Base-by-base conservation (phyloP, 1,140 invertebrate genomes). In the Megalopta genalis region DNA sequence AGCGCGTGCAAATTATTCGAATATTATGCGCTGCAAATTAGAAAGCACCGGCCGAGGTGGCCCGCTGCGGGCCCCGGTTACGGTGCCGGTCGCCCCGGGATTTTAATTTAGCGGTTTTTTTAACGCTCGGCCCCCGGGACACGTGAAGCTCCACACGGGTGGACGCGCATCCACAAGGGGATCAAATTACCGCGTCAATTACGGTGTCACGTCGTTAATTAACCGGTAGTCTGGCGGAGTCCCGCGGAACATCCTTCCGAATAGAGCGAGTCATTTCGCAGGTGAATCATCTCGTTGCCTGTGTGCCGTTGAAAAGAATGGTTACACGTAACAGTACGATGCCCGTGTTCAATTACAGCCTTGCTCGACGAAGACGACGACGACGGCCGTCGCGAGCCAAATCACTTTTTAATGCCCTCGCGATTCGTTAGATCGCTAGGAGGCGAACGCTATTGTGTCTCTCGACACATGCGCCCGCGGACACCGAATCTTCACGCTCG, bases 121-220 rank as follows among this genome's bases (percentile, higher is more conserved):
- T 76, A 80, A 83, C 82, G 54, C 52, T 49, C 23, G 73, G 62
- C 63, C 62, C 67, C n/a, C 73, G 37, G 69, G 80, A 81, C 37
- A 83, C 60, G 73, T 46, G 69, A 54, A 65, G 37, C 62, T 49
- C 73, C 42, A 39, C 57, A 49, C 25, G 77, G 78, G 82, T 73
- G 32, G 32, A 32, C 32, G 32, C 68, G 18, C 76, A 25, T 54
- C 78, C 66, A 21, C 81, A 81, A 81, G 81, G 65, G 74, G 81
- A 87, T 87, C 87, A 81, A 88, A 85, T 86, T 87, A 82, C 81
- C 78, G 67, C 52, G 64, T 77, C 86, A 88, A 88, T 88, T 88
- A 88, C 76, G 66, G 81, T 82, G 87, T 87, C 87, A 87, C 85
- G 80, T 83, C 77, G 87, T 88, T 88, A 88, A 88, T 88, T 88